Evolutionary conservation across 1,140 invertebrate species (phyloP).

Genomic region (Tetramorium alpestre): DNA sequence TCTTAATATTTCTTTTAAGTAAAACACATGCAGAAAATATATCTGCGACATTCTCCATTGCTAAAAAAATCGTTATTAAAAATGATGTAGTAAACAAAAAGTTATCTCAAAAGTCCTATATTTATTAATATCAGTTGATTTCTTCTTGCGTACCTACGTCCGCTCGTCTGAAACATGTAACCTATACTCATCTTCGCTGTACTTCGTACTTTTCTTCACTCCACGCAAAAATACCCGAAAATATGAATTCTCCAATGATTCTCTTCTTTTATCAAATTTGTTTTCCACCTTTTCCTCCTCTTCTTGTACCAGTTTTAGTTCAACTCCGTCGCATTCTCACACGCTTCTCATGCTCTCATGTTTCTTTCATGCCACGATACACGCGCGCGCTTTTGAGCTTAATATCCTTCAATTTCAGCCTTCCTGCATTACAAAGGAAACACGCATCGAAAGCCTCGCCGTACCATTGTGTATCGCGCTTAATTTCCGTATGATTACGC

Average conservation of each 20-base stretch:
- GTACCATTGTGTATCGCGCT: slow-evolving; percentile 57
- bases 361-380: slow-evolving; percentile 57
- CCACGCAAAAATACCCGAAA: slow-evolving; percentile 74
- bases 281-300: slow-evolving; percentile 60
- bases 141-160: slow-evolving; percentile 44
- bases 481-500: slow-evolving; percentile 59
- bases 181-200: slow-evolving; percentile 68
- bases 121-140: slow-evolving; percentile 46
- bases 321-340: slow-evolving; percentile 9
- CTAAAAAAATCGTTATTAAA: slow-evolving; percentile 20
- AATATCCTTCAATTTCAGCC: slow-evolving; percentile 82
- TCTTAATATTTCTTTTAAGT: not conserved
- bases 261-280: slow-evolving; percentile 68
- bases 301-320: slow-evolving; percentile 41
- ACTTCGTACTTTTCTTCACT: slow-evolving; percentile 66
- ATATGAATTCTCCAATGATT: slow-evolving; percentile 77
- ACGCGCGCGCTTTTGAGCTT: slow-evolving; percentile 75
- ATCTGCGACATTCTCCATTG: not conserved
- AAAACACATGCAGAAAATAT: not conserved
- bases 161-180: slow-evolving; percentile 69
- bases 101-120: slow-evolving; percentile 1
- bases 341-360: not conserved
- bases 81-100: not conserved
- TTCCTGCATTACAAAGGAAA: slow-evolving; percentile 78
- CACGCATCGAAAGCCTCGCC: slow-evolving; percentile 70